Percentiles rank a stretch among this genome's conserved stretches.
These are phyloP conservation scores for Distichodus sexfasciatus DNA, from an alignment of 2,797 vertebrate species.

Conservation along the genomic window DNA sequence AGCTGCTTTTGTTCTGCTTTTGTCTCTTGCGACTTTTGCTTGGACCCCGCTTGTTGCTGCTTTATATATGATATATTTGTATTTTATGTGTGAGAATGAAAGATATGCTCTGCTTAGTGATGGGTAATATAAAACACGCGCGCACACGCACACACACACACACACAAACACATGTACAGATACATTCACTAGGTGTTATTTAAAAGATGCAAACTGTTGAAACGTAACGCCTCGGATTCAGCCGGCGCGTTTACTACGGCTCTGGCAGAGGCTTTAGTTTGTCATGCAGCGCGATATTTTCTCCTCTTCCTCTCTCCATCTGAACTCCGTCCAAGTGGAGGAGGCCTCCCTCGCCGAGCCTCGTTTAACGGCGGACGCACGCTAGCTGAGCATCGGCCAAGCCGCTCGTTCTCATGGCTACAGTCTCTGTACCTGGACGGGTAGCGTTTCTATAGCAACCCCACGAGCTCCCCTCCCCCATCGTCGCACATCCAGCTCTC, in stretches of 20 bases:
- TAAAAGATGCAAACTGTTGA: neutral
- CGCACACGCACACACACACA: no score
- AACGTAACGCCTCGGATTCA: no score
- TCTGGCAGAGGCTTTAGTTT: neutral
- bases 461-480: constrained; percentile 50
- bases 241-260: no score
- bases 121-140: no score
- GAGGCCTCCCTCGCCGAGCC: neutral
- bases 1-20: no score
- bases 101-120: no score
- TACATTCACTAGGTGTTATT: no score
- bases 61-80: no score
- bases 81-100: no score
- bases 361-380: constrained; percentile 2
- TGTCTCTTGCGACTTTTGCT: no score
- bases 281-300: neutral
- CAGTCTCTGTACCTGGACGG: constrained; percentile 66
- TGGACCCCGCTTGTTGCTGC: no score
- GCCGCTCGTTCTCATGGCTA: constrained; percentile 37
- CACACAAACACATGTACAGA: no score
- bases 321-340: constrained; percentile 7
- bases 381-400: constrained; percentile 34
- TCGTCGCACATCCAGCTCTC: constrained; percentile 35
- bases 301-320: neutral
- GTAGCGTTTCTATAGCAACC: constrained; percentile 77